Conservation (phyloP, 2,113 vertebrate species). For the Dipodomys merriami region DNA sequence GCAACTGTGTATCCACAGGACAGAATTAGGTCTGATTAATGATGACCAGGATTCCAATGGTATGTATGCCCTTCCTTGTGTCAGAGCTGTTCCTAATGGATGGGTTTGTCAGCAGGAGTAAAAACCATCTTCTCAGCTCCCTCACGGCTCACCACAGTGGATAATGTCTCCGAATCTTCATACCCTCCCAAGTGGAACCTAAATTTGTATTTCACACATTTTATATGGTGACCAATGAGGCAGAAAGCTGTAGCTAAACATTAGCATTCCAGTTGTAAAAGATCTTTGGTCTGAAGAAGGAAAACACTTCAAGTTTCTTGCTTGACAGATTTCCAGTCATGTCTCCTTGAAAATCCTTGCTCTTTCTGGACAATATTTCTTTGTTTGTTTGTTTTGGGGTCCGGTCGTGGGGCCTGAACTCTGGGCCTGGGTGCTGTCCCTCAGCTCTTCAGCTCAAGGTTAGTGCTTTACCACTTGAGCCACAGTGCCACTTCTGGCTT, state of each 20-base stretch:
- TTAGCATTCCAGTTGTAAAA: conserved; percentile 12
- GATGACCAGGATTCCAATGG: neutral
- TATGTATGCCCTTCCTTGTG: neutral
- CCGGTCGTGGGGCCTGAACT: too few species aligned
- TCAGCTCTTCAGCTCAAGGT: too few species aligned
- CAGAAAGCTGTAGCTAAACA: neutral
- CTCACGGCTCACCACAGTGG: neutral
- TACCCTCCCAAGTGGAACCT: neutral
- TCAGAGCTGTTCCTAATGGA: neutral
- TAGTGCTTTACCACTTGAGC: too few species aligned
- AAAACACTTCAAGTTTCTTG: neutral
- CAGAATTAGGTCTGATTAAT: too few species aligned
- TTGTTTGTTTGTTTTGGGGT: too few species aligned
- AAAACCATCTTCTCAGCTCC: neutral
- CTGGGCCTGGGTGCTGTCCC: too few species aligned
- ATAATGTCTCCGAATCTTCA: neutral
- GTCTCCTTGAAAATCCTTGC: neutral
- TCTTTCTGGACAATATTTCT: neutral
- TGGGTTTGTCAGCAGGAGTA: neutral
- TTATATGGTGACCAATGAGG: neutral
- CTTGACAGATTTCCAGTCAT: neutral
- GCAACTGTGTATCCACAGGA: neutral
- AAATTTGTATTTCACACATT: neutral
- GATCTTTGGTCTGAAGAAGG: neutral
- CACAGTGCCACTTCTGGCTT: too few species aligned